A percentile compares a stretch with the other conserved stretches of the same genome.
Evolutionary conservation across 2,888 invertebrate species (phyloP).

Genomic region (Athalia circularis): DNA sequence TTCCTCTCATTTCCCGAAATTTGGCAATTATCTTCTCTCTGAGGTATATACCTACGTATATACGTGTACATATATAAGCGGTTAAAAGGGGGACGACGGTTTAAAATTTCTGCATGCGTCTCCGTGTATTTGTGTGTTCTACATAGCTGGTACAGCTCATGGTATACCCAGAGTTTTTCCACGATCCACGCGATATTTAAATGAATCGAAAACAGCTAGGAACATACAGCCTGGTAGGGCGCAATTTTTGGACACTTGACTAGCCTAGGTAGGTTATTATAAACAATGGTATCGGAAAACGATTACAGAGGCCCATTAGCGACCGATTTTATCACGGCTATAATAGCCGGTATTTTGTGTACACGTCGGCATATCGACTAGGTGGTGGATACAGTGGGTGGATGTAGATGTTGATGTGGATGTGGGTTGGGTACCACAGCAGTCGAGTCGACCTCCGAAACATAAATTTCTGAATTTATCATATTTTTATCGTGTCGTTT

Average conservation of each 20-base stretch:
- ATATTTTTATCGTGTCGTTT: constrained; percentile 35
- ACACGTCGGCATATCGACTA: not conserved
- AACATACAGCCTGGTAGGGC: not conserved
- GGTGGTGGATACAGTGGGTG: not conserved
- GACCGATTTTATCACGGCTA: constrained; percentile 51
- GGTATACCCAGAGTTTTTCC: no score
- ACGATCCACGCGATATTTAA: no score
- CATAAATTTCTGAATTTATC: constrained; percentile 36
- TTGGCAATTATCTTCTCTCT: not conserved
- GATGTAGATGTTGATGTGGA: no score
- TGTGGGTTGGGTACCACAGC: not conserved
- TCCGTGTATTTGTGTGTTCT: no score
- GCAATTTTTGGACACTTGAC: constrained; percentile 35
- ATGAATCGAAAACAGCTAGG: constrained; percentile 1
- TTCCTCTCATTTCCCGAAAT: not conserved
- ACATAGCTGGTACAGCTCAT: no score
- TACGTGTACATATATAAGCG: no score
- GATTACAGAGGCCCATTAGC: constrained; percentile 53
- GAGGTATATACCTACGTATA: no score
- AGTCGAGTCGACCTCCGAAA: constrained; percentile 20
- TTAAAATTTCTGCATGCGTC: not conserved
- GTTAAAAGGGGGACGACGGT: not conserved
- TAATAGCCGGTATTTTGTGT: constrained; percentile 35
- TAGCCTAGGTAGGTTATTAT: constrained; percentile 48
- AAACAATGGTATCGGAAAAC: constrained; percentile 57